phyloP scores from a whole-genome alignment of 2,888 invertebrate species.

The Tuberolachnus salignus region DNA sequence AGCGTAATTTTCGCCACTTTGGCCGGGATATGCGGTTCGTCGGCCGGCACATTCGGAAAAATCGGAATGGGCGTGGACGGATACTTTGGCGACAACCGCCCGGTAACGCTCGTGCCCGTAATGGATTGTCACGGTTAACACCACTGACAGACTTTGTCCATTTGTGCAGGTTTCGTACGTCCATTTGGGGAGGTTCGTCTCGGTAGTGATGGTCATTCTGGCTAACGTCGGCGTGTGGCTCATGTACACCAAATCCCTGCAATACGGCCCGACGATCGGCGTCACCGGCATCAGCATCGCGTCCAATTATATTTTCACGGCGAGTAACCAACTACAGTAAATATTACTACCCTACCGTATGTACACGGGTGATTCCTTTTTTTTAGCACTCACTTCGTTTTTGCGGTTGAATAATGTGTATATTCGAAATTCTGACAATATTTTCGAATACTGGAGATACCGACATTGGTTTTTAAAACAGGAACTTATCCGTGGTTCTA shows the following conservation, averaged over 20 bases:
- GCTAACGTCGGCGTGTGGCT: conserved; percentile 51
- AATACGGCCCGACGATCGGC: conserved; percentile 35
- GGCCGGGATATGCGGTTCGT: conserved; percentile 40
- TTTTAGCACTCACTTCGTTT: too few relatives aligned
- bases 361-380: too few relatives aligned
- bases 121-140: neutral
- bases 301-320: conserved; percentile 54
- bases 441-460: too few relatives aligned
- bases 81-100: conserved; percentile 1
- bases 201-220: conserved; percentile 37
- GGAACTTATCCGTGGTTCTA: too few relatives aligned
- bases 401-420: too few relatives aligned
- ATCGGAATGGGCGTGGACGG: conserved; percentile 33
- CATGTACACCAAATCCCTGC: conserved; percentile 55
- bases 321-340: conserved; percentile 1
- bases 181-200: conserved; percentile 1
- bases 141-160: neutral
- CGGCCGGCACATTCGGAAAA: conserved; percentile 34
- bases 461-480: too few relatives aligned
- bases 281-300: conserved; percentile 52
- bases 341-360: too few relatives aligned
- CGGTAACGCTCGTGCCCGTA: neutral
- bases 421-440: too few relatives aligned
- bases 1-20: neutral
- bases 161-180: neutral